Evolutionary conservation across 2,113 vertebrate genomes (phyloP).

Genomic region (Catharus fuscescens): DNA sequence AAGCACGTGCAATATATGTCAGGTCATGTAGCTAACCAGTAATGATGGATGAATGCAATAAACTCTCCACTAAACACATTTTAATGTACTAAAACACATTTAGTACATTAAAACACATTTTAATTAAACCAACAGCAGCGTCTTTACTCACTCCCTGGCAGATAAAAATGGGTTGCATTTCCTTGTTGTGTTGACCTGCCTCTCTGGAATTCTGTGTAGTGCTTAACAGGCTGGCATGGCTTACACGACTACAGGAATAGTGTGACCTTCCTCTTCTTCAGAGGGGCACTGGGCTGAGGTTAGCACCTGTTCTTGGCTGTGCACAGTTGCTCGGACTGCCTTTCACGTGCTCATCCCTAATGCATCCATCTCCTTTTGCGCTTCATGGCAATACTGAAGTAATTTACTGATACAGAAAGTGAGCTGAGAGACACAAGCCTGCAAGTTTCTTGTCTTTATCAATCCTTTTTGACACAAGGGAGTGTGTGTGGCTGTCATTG

Average conservation of each 20-base stretch:
- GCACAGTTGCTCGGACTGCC: neutral
- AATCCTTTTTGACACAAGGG: neutral
- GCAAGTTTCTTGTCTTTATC: neutral
- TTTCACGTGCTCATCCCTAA: neutral
- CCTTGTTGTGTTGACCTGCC: neutral
- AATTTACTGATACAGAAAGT: neutral
- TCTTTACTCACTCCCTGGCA: neutral
- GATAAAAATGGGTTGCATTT: neutral
- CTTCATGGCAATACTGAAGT: neutral
- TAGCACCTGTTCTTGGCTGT: neutral
- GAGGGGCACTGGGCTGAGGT: neutral
- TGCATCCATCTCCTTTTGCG: neutral
- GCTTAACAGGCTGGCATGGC: neutral
- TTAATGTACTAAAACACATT: too few species aligned
- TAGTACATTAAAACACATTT: neutral
- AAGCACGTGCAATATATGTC: neutral
- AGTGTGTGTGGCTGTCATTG: neutral
- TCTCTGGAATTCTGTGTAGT: neutral
- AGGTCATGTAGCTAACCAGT: neutral
- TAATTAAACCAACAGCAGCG: neutral
- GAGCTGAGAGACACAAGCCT: neutral
- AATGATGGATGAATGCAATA: neutral
- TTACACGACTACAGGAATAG: accelerated
- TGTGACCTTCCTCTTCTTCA: neutral
- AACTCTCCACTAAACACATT: neutral